Evolutionary conservation across 2,888 invertebrate species (phyloP).

Genomic region (Neuroscelio doddi): DNA sequence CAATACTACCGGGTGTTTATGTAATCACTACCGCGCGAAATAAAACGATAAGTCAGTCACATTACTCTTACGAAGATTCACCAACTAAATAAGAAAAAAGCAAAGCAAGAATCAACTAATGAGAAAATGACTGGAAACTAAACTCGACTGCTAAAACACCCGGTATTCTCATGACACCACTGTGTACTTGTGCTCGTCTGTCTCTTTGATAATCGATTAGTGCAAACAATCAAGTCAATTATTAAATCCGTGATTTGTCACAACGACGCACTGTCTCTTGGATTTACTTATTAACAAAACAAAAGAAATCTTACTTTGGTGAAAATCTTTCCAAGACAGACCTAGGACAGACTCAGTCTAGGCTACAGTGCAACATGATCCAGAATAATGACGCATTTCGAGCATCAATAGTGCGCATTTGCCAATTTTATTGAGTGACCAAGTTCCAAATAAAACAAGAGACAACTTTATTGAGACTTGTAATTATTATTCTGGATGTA

Average conservation of each 20-base stretch:
- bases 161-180: constrained; percentile 70
- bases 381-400: constrained; percentile 69
- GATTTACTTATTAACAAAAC: constrained; percentile 14
- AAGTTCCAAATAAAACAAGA: too few relatives aligned
- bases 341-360: constrained; percentile 72
- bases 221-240: constrained; percentile 10
- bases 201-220: constrained; percentile 55
- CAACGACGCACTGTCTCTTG: constrained; percentile 3
- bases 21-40: constrained; percentile 21
- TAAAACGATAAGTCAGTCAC: constrained; percentile 4
- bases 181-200: constrained; percentile 72
- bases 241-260: not conserved
- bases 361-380: constrained; percentile 67
- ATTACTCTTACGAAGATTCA: not conserved
- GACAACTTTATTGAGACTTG: too few relatives aligned
- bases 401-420: not conserved
- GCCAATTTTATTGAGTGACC: not conserved
- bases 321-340: constrained; percentile 65
- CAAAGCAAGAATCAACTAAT: constrained; percentile 7
- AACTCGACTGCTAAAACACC: constrained; percentile 62
- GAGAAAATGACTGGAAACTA: not conserved
- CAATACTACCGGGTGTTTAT: constrained; percentile 71
- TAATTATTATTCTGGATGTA: constrained; percentile 70
- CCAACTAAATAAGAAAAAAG: not conserved
- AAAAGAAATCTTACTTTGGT: constrained; percentile 27